Base-by-base conservation (phyloP, 2,797 vertebrate species). In the Melanotaenia trifasciata region DNA sequence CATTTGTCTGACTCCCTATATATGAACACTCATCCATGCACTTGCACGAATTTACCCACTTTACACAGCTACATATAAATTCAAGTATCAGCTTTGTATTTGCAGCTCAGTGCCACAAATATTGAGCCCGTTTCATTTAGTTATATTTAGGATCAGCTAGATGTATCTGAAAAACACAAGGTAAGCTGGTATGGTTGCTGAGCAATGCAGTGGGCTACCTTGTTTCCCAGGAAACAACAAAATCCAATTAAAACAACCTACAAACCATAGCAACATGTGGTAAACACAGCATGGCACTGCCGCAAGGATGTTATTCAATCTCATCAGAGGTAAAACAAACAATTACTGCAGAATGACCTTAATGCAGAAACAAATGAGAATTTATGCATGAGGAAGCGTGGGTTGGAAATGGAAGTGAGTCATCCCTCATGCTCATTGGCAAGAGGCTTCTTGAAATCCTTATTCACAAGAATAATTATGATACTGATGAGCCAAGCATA, bases 251-350 rank as follows among this genome's bases (percentile, higher is more conserved):
- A 89, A 87, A 84, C 71, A 89, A 58, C 80, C 86, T 74, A 50
- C 83, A 86, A 90, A 93, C 89, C 92, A 86, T 88, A 72, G 89
- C 87, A 90, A 90, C 89, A 92, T 87, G 91, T 90, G 89, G 89
- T 84, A 89, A 90, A 90, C 84, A 88, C 85, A 85, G 81, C 83
- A 81, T 82, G 87, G 89, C 87, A 78, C 59, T 11, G 79, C 89
- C 70, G 67, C 64, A 3, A 89, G 88, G 79, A 77, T 90, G 83
- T 90, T 90, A 88, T 91, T 93, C 91, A 88, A 86, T 92, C 54
- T 57, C 90, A 91, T 78, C 78, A 87, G 71, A 90, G 87, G 84
- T 90, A 88, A 90, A 91, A 91, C 88, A 93, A 92, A 94, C 89
- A 92, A 91, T 92, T 91, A 91, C 87, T 79, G 88, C 74, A 84